These are phyloP conservation scores for Xestoiulus laeticollis DNA, from an alignment of 2,888 invertebrate species.

Conservation along the genomic window DNA sequence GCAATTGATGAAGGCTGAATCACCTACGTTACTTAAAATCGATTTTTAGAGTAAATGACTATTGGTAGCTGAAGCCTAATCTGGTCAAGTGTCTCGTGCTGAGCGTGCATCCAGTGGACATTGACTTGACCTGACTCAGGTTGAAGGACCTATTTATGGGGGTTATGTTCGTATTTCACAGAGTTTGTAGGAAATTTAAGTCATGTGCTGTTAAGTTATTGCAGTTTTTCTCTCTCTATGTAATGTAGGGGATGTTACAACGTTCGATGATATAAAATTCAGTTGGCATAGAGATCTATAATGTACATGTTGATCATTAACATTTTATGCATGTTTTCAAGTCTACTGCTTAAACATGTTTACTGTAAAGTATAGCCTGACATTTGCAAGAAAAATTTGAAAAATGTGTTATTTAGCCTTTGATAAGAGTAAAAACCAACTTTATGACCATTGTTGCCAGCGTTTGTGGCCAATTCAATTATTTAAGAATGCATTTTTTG, in stretches of 20 bases:
- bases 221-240: neutral
- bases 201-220: too few relatives aligned
- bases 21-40: neutral
- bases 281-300: too few relatives aligned
- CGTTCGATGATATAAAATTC: too few relatives aligned
- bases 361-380: too few relatives aligned
- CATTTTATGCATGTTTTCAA: too few relatives aligned
- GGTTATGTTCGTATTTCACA: neutral
- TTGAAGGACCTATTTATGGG: constrained; percentile 12
- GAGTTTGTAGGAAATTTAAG: neutral
- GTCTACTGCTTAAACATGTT: neutral
- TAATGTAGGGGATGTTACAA: neutral
- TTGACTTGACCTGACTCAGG: neutral
- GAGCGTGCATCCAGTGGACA: neutral
- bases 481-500: neutral
- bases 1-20: neutral
- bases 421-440: neutral
- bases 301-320: too few relatives aligned
- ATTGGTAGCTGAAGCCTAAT: neutral
- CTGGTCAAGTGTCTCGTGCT: neutral
- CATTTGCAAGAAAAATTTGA: neutral
- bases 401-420: neutral
- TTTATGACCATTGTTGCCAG: neutral
- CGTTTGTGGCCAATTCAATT: neutral
- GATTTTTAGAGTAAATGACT: neutral